Percentiles rank a stretch among this genome's conserved stretches.
Conservation (phyloP, 2,113 vertebrate genomes). For the Myrmecobius fasciatus region DNA sequence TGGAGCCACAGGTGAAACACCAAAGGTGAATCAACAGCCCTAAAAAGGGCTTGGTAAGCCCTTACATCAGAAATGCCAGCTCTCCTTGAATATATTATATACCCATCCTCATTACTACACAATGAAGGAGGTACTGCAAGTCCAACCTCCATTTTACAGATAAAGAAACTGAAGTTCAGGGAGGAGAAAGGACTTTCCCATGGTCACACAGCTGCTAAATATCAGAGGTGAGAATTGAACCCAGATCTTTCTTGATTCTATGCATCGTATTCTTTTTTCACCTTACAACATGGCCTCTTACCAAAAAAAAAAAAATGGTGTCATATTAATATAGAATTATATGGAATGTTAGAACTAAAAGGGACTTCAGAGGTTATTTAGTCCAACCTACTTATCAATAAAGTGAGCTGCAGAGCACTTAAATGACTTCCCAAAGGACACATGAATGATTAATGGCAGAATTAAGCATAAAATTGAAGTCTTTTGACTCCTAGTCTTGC, state of each 20-base stretch:
- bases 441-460: background rate
- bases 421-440: background rate
- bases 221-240: background rate
- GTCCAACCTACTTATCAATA: background rate
- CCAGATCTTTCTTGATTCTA: background rate
- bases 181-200: background rate
- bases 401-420: background rate
- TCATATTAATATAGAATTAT: background rate
- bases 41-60: background rate
- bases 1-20: background rate
- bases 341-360: background rate
- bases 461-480: background rate
- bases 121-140: background rate
- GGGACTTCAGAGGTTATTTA: background rate
- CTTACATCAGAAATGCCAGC: no score
- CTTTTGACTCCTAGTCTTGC: no score
- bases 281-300: background rate
- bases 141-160: background rate
- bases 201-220: background rate
- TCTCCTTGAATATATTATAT: background rate
- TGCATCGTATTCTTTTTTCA: background rate
- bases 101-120: background rate
- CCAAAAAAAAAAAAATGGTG: background rate
- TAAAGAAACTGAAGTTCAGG: background rate
- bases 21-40: background rate